Conservation (phyloP, 2,888 invertebrate species). For the Phymatocera aterrima region DNA sequence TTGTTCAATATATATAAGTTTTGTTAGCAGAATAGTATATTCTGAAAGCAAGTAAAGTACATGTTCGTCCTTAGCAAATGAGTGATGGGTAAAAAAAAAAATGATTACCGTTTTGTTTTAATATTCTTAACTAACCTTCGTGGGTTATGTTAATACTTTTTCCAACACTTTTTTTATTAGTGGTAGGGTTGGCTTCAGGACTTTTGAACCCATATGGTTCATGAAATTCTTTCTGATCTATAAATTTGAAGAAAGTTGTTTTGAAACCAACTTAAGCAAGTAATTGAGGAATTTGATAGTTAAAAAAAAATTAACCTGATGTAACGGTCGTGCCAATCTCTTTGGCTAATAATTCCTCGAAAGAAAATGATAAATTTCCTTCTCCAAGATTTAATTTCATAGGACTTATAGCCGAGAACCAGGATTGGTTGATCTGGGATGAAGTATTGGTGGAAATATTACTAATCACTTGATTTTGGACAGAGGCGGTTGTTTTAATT, state of each 20-base stretch:
- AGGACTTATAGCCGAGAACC: constrained; percentile 16
- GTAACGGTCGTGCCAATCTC: not conserved
- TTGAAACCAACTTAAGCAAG: constrained; percentile 12
- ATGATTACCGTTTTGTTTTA: not conserved
- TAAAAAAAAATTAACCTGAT: constrained; percentile 22
- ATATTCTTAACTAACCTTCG: constrained; percentile 5
- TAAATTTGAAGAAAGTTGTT: constrained; percentile 13
- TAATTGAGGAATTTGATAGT: constrained; percentile 19
- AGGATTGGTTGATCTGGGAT: constrained; percentile 15
- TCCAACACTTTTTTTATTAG: not conserved
- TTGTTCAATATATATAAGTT: constrained; percentile 2
- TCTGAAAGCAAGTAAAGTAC: constrained; percentile 5
- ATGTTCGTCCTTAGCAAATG: not conserved
- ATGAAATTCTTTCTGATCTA: constrained; percentile 16
- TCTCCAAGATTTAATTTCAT: constrained; percentile 6
- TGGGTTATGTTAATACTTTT: not conserved
- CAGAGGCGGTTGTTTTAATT: constrained; percentile 13
- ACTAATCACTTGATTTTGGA: constrained; percentile 17
- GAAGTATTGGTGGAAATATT: not conserved
- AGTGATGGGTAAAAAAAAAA: not conserved
- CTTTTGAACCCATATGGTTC: not conserved
- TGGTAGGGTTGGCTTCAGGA: not conserved
- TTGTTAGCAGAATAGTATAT: not conserved
- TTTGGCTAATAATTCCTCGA: constrained; percentile 16
- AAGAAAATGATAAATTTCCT: constrained; percentile 16